Evolutionary conservation across 2,888 invertebrate species (phyloP), one percentile per base, ranked within the genome.

Genomic region (Caenorhabditis parvicauda): DNA sequence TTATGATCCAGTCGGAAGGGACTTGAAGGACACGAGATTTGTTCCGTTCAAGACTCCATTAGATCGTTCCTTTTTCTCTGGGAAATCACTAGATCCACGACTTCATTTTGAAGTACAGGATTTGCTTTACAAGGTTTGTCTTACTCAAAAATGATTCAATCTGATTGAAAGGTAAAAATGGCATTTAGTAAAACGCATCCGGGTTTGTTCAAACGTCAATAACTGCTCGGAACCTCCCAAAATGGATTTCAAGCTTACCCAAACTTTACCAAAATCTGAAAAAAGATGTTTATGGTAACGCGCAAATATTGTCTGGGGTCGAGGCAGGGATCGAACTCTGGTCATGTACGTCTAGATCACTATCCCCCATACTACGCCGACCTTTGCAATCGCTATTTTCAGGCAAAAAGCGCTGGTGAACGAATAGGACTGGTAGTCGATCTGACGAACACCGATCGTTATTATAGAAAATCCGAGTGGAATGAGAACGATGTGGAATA

Each of bases 11-110:
- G 60, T 86, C 76, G 89, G 89, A 17, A 82, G 84, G 45, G 84
- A 86, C 24, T 87, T 89, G 51, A 83, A 85, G 59, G 88, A 87
- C 25, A 89, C 89, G 4, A 86, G 86, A 65, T 86, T 90, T 70
- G 83, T 89, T 70, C 87, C 88, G 56, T 89, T 89, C 81, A 89
- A 89, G 83, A 88, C 88, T 22, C 90, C 90, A 2, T 81, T 87
- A 43, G 85, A 84, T 71, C 79, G 84, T 81, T 41, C 48, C 22
- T 67, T 67, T 50, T 73, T 67, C 51, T 24, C 55, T 19, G 51
- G 56, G 12, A 62, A 63, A 35, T 5, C 21, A 86, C 79, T 83
- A 60, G 52, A 59, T 21, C 42, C 45, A 17, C 63, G 66, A 12
- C 55, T 74, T 6, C 55, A 66, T 46, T 74, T 73, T 46, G 55